Percentiles rank a stretch among this genome's conserved stretches.
These are phyloP conservation scores for Oreochromis mossambicus DNA, from an alignment of 2,797 vertebrate genomes.

Conservation along the genomic window DNA sequence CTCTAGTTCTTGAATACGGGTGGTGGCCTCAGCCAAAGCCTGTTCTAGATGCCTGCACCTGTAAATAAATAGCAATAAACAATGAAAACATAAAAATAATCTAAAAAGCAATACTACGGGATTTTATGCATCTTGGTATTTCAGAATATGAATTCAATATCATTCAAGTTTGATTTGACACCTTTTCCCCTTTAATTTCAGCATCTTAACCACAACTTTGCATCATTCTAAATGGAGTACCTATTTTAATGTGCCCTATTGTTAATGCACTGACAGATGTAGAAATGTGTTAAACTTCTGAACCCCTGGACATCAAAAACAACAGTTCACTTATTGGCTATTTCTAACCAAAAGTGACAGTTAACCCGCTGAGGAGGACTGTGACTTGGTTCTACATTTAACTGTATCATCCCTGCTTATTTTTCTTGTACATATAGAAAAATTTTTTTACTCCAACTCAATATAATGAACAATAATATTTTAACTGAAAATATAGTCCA, in stretches of 20 bases:
- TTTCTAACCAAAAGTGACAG: background rate
- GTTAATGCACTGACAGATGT: background rate
- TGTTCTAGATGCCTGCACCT: slow-evolving; percentile 87
- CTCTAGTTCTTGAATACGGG: slow-evolving; percentile 82
- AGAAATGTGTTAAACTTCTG: background rate
- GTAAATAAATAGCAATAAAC: background rate
- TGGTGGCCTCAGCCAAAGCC: slow-evolving; percentile 83
- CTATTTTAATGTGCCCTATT: background rate
- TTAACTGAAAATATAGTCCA: background rate
- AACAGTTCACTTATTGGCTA: background rate
- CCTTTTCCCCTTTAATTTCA: background rate
- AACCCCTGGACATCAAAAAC: background rate
- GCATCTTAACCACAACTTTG: background rate
- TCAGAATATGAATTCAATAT: background rate
- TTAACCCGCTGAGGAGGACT: background rate
- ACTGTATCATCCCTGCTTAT: background rate
- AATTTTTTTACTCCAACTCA: background rate
- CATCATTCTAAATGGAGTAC: background rate
- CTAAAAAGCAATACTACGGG: background rate
- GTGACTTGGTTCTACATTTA: background rate
- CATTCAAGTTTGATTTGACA: background rate
- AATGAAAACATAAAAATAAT: background rate
- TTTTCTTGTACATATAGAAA: background rate
- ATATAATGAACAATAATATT: background rate
- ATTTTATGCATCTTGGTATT: background rate